Evolutionary conservation across 1,140 invertebrate species (phyloP), one percentile per base, ranked within the genome.

Genomic region (Magallana ariakensis): DNA sequence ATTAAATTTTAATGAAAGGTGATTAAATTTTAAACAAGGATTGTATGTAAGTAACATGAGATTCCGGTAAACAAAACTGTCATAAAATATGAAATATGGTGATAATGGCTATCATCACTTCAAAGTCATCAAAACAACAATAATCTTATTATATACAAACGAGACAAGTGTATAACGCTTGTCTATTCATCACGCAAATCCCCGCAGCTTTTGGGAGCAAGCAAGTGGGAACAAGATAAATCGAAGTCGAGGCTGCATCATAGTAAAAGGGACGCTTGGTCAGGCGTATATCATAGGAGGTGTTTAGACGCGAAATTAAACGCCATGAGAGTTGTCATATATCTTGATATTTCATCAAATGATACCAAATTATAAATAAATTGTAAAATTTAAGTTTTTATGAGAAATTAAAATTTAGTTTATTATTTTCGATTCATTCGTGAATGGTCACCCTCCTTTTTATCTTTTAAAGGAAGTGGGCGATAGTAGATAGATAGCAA

Each of bases 31-130:
- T 70, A 70, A 70, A 70, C n/a, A 22, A 75, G 19, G 66, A 75
- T 75, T 75, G 66, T 75, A 33, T 75, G 33, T 75, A 75, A 75
- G 66, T 75, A 75, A 75, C 22, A 26, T 22, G 66, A 75, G 22
- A 75, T 75, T 75, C 66, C 22, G 7, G 66, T 75, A 75, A 75
- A 75, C 66, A 75, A 75, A 75, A 75, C 66, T 75, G 66, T 75
- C 66, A 75, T 75, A 75, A 75, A 70, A 46, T 33, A 75, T 75
- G 66, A 75, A 75, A 33, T 75, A 75, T 75, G 66, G 66, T 19
- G 6, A 75, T 9, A 75, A 75, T 19, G 13, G 66, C 66, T 26
- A 75, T 75, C 33, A 75, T 75, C 22, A 26, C 66, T 75, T 75
- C 66, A 75, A 75, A 75, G 66, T 75, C 13, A 26, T 33, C 6